These are phyloP conservation scores for Upupa epops DNA, from an alignment of 2,113 vertebrate genomes.

Conservation along the genomic window DNA sequence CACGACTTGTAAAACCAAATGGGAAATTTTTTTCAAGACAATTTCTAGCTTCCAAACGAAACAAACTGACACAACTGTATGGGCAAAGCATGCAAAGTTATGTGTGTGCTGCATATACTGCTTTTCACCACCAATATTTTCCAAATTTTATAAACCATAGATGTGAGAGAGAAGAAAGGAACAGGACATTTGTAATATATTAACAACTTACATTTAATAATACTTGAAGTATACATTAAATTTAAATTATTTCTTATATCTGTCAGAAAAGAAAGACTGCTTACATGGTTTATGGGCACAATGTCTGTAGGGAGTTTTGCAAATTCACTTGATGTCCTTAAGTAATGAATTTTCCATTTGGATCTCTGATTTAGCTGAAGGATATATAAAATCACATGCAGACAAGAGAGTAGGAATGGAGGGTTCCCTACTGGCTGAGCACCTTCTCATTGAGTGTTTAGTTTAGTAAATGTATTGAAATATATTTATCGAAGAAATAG, in stretches of 20 bases:
- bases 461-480: neutral
- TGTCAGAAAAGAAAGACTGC: slow-evolving; percentile 57
- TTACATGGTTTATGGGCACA: slow-evolving; percentile 47
- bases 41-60: neutral
- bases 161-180: neutral
- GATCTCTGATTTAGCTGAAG: slow-evolving; percentile 20
- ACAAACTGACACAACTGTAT: neutral
- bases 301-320: slow-evolving; percentile 52
- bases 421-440: neutral
- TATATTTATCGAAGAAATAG: neutral
- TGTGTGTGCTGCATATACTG: neutral
- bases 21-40: neutral
- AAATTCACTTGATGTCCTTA: slow-evolving; percentile 48
- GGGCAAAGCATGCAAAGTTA: neutral
- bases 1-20: neutral
- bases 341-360: slow-evolving; percentile 49
- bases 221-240: slow-evolving; percentile 61
- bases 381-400: neutral
- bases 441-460: neutral
- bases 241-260: slow-evolving; percentile 50
- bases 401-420: neutral
- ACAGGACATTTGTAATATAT: slow-evolving; percentile 2
- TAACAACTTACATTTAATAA: slow-evolving; percentile 58
- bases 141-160: neutral
- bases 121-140: neutral